phyloP scores from a whole-genome alignment of 2,888 invertebrate genomes.

The Sipunculus nudus region DNA sequence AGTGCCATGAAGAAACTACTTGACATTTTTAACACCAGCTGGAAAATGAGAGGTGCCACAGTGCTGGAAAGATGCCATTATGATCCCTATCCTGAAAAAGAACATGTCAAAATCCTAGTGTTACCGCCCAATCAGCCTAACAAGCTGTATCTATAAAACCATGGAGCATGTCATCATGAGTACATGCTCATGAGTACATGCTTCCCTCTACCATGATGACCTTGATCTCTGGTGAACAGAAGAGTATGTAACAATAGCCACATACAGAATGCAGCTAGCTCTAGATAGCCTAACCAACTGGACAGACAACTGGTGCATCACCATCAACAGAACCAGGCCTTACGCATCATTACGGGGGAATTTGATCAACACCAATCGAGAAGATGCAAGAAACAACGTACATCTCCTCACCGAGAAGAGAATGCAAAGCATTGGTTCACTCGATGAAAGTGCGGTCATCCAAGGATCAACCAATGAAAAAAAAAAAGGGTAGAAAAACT shows the following conservation, averaged over 20 bases:
- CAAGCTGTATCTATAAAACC: background rate
- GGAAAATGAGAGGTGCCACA: background rate
- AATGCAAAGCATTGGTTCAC: too few species aligned
- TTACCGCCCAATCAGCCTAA: background rate
- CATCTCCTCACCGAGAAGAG: too few species aligned
- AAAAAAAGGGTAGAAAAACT: too few species aligned
- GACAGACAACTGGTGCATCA: conserved; percentile 19
- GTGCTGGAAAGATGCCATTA: background rate
- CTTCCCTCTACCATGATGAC: conserved; percentile 31
- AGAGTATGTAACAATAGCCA: conserved; percentile 27
- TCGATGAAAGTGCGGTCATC: too few species aligned
- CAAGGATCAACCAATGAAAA: too few species aligned
- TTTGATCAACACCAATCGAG: conserved; percentile 2
- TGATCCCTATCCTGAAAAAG: background rate
- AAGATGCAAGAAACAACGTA: too few species aligned
- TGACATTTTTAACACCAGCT: background rate
- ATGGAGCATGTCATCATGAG: background rate
- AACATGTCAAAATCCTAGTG: background rate
- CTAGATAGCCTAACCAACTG: conserved; percentile 12
- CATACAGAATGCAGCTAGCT: conserved; percentile 19
- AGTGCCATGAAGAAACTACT: background rate
- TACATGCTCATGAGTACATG: conserved; percentile 14
- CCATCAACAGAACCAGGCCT: conserved; percentile 38
- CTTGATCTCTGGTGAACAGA: conserved; percentile 30
- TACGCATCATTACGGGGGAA: conserved; percentile 8